These are phyloP conservation scores for Heteromyza rotundicornis DNA, from an alignment of 2,888 invertebrate species.

Conservation along the genomic window DNA sequence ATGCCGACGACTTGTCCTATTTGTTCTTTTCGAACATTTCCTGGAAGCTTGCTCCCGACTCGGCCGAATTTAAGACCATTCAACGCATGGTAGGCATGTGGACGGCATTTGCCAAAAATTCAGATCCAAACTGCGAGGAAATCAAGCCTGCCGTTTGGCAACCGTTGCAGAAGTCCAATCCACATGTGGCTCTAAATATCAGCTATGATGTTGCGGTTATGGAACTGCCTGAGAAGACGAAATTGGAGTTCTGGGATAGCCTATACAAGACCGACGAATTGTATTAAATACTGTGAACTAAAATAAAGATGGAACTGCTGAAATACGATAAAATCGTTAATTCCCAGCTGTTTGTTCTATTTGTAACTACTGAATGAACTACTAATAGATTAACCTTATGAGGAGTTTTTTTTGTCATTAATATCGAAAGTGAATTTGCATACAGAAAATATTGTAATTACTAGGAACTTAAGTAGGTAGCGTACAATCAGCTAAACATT, in stretches of 20 bases:
- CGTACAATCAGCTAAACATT: too few relatives aligned
- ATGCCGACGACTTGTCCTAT: constrained; percentile 55
- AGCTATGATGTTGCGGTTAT: constrained; percentile 42
- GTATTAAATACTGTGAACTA: too few relatives aligned
- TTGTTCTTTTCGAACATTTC: constrained; percentile 41
- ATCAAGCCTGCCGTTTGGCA: constrained; percentile 39
- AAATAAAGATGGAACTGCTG: too few relatives aligned
- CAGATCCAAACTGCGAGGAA: constrained; percentile 49
- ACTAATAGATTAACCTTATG: too few relatives aligned
- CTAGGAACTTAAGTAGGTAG: too few relatives aligned
- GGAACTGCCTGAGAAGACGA: constrained; percentile 46
- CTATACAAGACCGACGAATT: constrained; percentile 34
- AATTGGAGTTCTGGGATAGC: constrained; percentile 47
- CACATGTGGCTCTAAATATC: constrained; percentile 47
- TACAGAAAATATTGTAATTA: too few relatives aligned
- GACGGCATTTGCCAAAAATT: constrained; percentile 48
- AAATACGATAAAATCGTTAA: too few relatives aligned
- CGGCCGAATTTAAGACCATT: constrained; percentile 48
- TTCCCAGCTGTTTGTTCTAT: too few relatives aligned
- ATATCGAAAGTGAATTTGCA: too few relatives aligned
- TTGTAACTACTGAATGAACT: too few relatives aligned
- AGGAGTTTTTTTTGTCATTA: too few relatives aligned
- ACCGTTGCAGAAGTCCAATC: constrained; percentile 31
- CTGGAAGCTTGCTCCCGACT: constrained; percentile 35
- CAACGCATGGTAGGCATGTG: constrained; percentile 49